These are phyloP conservation scores for Synergus umbraculus DNA, from an alignment of 2,888 invertebrate species.

Conservation along the genomic window DNA sequence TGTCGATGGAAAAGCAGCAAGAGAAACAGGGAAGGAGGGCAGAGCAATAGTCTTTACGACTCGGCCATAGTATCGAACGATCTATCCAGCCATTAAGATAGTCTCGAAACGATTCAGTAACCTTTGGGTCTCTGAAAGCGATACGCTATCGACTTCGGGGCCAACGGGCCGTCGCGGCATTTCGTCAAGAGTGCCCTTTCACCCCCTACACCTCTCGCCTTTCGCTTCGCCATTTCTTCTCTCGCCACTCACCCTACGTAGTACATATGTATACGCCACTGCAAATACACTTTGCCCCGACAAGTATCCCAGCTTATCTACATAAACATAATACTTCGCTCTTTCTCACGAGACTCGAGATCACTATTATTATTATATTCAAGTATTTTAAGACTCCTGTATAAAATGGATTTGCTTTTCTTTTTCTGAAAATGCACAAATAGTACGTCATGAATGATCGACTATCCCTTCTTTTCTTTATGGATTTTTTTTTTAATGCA, in stretches of 20 bases:
- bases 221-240: conserved; percentile 64
- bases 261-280: not conserved
- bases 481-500: too few species aligned
- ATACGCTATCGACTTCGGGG: conserved; percentile 75
- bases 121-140: conserved; percentile 77
- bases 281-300: not conserved
- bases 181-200: conserved; percentile 67
- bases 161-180: conserved; percentile 61
- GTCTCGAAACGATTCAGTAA: conserved; percentile 78
- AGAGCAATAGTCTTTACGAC: conserved; percentile 77
- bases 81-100: conserved; percentile 78
- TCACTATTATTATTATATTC: not conserved
- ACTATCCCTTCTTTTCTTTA: too few species aligned
- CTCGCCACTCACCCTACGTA: conserved; percentile 49
- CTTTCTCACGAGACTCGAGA: not conserved
- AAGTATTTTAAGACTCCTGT: not conserved
- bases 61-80: conserved; percentile 78
- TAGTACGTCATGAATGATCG: too few species aligned
- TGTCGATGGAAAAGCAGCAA: conserved; percentile 52
- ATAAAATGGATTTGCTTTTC: not conserved
- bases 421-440: too few species aligned
- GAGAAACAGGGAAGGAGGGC: conserved; percentile 64
- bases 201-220: conserved; percentile 44
- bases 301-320: conserved; percentile 3
- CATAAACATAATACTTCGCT: not conserved